phyloP scores from a whole-genome alignment of 2,797 vertebrate species.

The Glyptemys insculpta region DNA sequence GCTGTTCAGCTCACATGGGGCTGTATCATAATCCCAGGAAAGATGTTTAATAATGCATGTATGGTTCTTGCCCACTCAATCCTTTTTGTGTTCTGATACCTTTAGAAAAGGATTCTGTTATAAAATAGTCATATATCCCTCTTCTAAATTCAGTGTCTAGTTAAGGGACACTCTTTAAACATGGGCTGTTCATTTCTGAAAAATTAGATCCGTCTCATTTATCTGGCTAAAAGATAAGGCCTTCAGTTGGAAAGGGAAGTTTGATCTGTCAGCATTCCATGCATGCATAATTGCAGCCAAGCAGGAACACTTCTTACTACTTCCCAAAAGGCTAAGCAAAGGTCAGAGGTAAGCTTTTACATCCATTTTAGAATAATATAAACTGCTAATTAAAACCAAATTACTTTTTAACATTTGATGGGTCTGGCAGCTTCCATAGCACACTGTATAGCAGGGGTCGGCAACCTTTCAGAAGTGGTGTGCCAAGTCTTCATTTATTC shows the following conservation, averaged over 20 bases:
- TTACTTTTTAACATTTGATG: not conserved
- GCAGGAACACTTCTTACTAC: not conserved
- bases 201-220: not conserved
- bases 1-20: not conserved
- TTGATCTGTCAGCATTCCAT: slow-evolving; percentile 44
- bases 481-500: too few species aligned
- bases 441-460: not conserved
- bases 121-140: not conserved
- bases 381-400: not conserved
- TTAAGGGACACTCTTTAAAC: not conserved
- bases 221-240: not conserved
- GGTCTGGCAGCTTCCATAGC: not conserved
- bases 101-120: too few species aligned
- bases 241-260: not conserved
- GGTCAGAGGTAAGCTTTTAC: not conserved
- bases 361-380: not conserved
- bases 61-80: not conserved
- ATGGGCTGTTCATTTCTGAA: fast-evolving
- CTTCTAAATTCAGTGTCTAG: not conserved
- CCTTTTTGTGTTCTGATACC: not conserved
- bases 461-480: too few species aligned
- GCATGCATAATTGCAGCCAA: not conserved
- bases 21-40: not conserved
- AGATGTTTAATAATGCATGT: not conserved
- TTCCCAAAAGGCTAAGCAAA: not conserved